Percentiles rank a stretch among this genome's conserved stretches.
Conservation (phyloP, 2,113 vertebrate species). For the Amphilophus citrinellus region DNA sequence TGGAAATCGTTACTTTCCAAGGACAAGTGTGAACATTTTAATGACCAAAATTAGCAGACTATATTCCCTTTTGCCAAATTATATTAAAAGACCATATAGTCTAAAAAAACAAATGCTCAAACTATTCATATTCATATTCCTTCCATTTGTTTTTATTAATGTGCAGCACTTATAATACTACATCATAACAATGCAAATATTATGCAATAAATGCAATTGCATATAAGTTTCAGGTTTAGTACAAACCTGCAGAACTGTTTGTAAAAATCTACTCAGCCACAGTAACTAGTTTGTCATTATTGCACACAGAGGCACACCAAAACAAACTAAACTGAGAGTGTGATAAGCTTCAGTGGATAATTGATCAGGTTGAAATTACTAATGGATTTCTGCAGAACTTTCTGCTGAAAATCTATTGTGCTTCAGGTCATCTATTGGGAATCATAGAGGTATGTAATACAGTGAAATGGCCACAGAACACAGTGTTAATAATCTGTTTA, state of each 20-base stretch:
- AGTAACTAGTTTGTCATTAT: constrained; percentile 41
- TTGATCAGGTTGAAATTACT: constrained; percentile 82
- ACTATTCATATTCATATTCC: not conserved
- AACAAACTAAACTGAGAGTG: constrained; percentile 57
- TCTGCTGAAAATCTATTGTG: constrained; percentile 71
- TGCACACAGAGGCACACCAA: constrained; percentile 49
- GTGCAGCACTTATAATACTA: not conserved
- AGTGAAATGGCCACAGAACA: constrained; percentile 69
- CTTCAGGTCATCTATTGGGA: constrained; percentile 70
- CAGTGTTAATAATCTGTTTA: constrained; percentile 77
- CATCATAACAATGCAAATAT: rapidly evolving
- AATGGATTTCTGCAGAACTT: constrained; percentile 76
- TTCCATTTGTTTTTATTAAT: not conserved
- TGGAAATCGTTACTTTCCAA: too few species aligned
- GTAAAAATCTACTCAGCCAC: constrained; percentile 3
- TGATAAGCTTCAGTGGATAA: constrained; percentile 76
- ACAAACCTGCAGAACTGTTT: not conserved
- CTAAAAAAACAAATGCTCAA: not conserved
- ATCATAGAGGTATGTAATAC: constrained; percentile 76
- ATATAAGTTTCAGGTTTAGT: not conserved
- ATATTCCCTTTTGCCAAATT: not conserved
- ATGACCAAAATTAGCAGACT: too few species aligned
- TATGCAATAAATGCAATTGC: not conserved
- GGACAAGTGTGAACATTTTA: too few species aligned
- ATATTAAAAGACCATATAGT: not conserved